Conservation (phyloP, 2,888 invertebrate genomes). For the Agriopis marginaria region DNA sequence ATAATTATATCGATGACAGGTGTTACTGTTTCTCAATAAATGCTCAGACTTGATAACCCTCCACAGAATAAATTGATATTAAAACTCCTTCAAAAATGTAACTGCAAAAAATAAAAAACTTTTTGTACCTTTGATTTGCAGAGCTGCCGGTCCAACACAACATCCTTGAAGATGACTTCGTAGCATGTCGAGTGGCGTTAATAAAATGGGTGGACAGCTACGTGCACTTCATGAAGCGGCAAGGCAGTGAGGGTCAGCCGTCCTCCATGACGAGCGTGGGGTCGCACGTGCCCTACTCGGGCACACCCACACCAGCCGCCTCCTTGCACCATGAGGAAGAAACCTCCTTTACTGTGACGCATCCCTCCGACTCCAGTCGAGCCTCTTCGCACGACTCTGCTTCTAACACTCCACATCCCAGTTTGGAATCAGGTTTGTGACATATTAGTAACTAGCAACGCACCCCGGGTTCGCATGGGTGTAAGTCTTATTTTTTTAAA, state of each 20-base stretch:
- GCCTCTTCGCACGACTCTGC: slow-evolving; percentile 83
- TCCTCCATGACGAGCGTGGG: slow-evolving; percentile 80
- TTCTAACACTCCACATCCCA: slow-evolving; percentile 85
- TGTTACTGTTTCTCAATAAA: too few species aligned
- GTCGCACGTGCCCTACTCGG: slow-evolving; percentile 74
- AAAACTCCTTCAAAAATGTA: too few species aligned
- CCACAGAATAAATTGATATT: too few species aligned
- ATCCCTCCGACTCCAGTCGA: slow-evolving; percentile 81
- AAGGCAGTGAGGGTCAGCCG: slow-evolving; percentile 81
- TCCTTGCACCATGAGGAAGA: slow-evolving; percentile 81
- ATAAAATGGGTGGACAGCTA: slow-evolving; percentile 96
- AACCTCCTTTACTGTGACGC: slow-evolving; percentile 78
- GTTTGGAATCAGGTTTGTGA: slow-evolving; percentile 86
- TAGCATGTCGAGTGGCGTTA: slow-evolving; percentile 92
- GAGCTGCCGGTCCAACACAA: slow-evolving; percentile 92
- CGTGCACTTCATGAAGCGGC: slow-evolving; percentile 91
- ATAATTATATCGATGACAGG: too few species aligned
- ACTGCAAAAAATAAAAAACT: too few species aligned
- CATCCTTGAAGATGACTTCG: slow-evolving; percentile 89
- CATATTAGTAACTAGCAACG: too few species aligned
- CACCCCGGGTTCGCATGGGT: too few species aligned
- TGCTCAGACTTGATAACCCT: too few species aligned
- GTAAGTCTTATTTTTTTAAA: too few species aligned
- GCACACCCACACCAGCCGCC: slow-evolving; percentile 73
- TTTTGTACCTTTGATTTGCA: slow-evolving; percentile 51